Base-by-base conservation (phyloP, 2,113 vertebrate species). In the Leptobrachium ailaonicum region DNA sequence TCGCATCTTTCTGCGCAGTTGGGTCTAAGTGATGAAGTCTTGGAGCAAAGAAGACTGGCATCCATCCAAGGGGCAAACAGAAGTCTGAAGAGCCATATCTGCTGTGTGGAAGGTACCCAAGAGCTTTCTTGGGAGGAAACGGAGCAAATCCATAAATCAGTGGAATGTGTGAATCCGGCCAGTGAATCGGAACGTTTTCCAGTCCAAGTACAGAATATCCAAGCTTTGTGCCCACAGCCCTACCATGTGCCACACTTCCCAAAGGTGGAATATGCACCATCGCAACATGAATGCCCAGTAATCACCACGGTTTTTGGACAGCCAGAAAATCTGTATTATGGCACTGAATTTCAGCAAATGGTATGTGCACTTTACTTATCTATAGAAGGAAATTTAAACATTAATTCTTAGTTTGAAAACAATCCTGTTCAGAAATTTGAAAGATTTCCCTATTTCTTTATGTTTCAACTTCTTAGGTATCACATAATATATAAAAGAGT, bases 1-100 rank as follows among this genome's bases (percentile, higher is more conserved):
- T 87, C 90, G 47, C 88, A 93, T 87, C 88, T 96, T 76, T 94
- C 94, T 0, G 87, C 87, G 2, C 92, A 94, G 88, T 91, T 96
- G 84, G 93, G 92, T 41, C 89, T 92, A 75, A 85, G 86, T n/a
- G 84, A 94, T 75, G 92, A 90, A 69, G 58, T 3, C 10, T 86
- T 87, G 82, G 82, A 87, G 3, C 87, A 83, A 74, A 85, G 80
- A 79, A 84, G 76, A 71, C 54, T 76, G 56, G 1, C 72, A 2
- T 14, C 8, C 40, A 68, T 77, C 14, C 84, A 86, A 0, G 82
- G n/a, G 62, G 82, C 42, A 72, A 75, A 85, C n/a, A 45, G 44
- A 44, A 81, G 77, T 42, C 54, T 71, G 0, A n/a, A 42, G 2
- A 54, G 66, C 13, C 66, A 83, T 56, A 83, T 82, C 3, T 56